Conservation (phyloP, 2,888 invertebrate genomes). For the Drosophila gaucha region DNA sequence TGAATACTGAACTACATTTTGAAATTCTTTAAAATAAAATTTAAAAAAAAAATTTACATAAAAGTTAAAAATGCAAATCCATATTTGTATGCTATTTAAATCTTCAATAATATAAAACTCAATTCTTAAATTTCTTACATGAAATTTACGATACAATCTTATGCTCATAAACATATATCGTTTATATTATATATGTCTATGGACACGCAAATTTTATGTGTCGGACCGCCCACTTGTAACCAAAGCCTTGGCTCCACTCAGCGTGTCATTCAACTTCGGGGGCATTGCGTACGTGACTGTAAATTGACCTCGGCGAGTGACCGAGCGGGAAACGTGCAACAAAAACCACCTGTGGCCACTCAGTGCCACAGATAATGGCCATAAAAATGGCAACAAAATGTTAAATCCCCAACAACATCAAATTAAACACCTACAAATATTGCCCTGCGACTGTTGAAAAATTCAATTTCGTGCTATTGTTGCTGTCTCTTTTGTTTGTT, state of each 20-base stretch:
- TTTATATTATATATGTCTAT: background rate
- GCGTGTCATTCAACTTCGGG: slow-evolving; percentile 60
- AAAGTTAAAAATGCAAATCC: too few species aligned
- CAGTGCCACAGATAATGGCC: slow-evolving; percentile 32
- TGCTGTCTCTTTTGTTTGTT: slow-evolving; percentile 2
- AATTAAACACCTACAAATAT: slow-evolving; percentile 28
- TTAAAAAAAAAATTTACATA: too few species aligned
- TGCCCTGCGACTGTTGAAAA: slow-evolving; percentile 5
- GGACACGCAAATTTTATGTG: slow-evolving; percentile 20
- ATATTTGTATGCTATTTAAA: too few species aligned
- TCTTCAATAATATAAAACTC: background rate
- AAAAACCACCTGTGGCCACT: slow-evolving; percentile 62
- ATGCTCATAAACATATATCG: background rate
- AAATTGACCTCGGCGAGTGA: slow-evolving; percentile 60
- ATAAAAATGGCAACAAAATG: slow-evolving; percentile 44
- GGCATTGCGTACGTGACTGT: slow-evolving; percentile 49
- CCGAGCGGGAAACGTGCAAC: slow-evolving; percentile 30
- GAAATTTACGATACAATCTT: slow-evolving; percentile 22
- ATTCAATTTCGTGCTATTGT: slow-evolving; percentile 48
- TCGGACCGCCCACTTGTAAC: slow-evolving; percentile 1
- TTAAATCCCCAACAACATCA: slow-evolving; percentile 18
- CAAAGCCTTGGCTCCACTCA: slow-evolving; percentile 30
- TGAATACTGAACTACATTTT: too few species aligned
- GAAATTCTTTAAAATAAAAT: too few species aligned
- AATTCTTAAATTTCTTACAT: background rate